A percentile compares a stretch with the other conserved stretches of the same genome.
phyloP scores from a whole-genome alignment of 2,888 invertebrate species.

The Amblyjoppa fuscipennis region DNA sequence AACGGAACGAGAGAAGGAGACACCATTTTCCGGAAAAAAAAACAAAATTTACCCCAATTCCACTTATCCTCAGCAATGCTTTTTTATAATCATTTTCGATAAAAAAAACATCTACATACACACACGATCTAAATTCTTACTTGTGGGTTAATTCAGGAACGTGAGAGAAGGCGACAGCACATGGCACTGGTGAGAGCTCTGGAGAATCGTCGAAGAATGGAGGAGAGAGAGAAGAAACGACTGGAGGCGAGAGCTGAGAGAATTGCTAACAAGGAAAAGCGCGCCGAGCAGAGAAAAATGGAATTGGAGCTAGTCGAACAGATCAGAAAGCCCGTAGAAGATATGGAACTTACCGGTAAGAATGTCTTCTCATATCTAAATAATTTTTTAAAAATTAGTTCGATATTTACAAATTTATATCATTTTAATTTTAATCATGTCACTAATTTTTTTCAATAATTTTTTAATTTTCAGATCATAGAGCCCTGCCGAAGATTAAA shows the following conservation, averaged over 20 bases:
- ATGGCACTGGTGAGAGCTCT: constrained; percentile 95
- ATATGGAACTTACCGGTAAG: constrained; percentile 91
- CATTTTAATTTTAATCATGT: background rate
- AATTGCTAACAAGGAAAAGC: constrained; percentile 93
- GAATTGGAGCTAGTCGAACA: constrained; percentile 90
- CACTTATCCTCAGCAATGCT: constrained; percentile 40
- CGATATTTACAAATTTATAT: background rate
- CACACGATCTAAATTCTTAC: constrained; percentile 1
- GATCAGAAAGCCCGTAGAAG: constrained; percentile 96
- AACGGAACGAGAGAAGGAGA: constrained; percentile 41
- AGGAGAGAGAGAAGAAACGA: constrained; percentile 93
- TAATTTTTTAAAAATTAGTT: too few species aligned
- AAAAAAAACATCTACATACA: constrained; percentile 17
- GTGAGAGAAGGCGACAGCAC: constrained; percentile 96
- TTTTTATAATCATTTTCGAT: constrained; percentile 2
- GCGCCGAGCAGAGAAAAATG: constrained; percentile 90
- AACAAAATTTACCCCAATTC: constrained; percentile 11
- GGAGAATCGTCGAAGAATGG: constrained; percentile 94
- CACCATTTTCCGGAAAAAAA: constrained; percentile 17
- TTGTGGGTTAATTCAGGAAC: constrained; percentile 87
- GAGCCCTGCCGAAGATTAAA: constrained; percentile 90
- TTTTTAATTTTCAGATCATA: constrained; percentile 86
- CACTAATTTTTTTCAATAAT: constrained; percentile 16
- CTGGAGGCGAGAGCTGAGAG: constrained; percentile 93
- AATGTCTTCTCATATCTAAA: background rate